Evolutionary conservation across 2,888 invertebrate species (phyloP).

Genomic region (Macaria liturata): DNA sequence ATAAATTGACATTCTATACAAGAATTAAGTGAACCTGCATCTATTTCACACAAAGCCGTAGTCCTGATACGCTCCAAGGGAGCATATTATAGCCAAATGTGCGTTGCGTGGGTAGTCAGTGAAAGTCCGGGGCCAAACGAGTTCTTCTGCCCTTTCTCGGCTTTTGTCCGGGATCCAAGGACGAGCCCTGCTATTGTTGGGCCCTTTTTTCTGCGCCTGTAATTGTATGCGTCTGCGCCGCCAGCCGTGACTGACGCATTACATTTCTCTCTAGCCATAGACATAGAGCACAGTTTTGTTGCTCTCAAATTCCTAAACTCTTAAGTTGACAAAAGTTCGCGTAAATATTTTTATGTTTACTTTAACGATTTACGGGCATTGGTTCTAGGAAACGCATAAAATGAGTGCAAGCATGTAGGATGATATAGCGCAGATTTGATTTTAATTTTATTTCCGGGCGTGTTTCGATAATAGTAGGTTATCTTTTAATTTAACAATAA

Average conservation of each 20-base stretch:
- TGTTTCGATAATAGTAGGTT: too few species aligned
- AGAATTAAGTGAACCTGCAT: not conserved
- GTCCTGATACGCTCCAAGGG: constrained; percentile 14
- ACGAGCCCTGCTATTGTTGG: constrained; percentile 75
- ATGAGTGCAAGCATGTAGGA: too few species aligned
- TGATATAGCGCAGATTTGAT: too few species aligned
- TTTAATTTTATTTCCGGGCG: too few species aligned
- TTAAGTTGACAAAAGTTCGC: constrained; percentile 43
- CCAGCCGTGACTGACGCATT: constrained; percentile 66
- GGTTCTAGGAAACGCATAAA: constrained; percentile 39
- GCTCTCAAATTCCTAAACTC: constrained; percentile 30
- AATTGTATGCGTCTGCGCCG: constrained; percentile 78
- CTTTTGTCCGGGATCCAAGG: constrained; percentile 80
- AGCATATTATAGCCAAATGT: constrained; percentile 50
- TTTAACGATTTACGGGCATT: constrained; percentile 36
- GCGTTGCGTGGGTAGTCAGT: constrained; percentile 76
- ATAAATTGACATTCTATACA: too few species aligned
- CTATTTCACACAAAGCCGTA: constrained; percentile 10
- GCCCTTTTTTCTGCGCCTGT: constrained; percentile 71
- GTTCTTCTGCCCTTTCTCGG: constrained; percentile 81
- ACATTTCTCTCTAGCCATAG: constrained; percentile 59
- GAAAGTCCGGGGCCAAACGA: constrained; percentile 80
- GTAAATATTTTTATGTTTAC: constrained; percentile 50
- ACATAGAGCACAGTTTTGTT: constrained; percentile 55
- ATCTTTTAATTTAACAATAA: too few species aligned